Base-by-base conservation (phyloP, 2,888 invertebrate genomes). In the Plebejus argus region DNA sequence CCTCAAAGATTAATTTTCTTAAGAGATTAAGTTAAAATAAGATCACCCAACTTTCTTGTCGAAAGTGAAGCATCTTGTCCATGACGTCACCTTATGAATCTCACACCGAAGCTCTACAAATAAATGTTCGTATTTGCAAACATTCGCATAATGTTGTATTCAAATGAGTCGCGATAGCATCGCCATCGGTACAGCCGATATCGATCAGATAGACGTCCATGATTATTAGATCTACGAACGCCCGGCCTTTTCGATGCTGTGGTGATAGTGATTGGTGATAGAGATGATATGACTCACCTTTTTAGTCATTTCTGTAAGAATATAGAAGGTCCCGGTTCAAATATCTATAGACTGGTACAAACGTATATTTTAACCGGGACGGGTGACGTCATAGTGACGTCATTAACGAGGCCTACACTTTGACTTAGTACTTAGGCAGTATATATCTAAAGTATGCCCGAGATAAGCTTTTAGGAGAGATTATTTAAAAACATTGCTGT, bases 151-250 rank as follows among this genome's bases (percentile, higher is more conserved):
- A 61, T 61, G 61, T 23, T 61, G 23, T 12, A 61, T 61, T 61
- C 61, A 23, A 61, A 61, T 61, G 23, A 61, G 23, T 23, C 10
- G 61, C 20, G 61, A 61, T 61, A 61, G 23, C 20, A 61, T 61
- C 61, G 61, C 61, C 61, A 23, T 61, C 61, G 23, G 58, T 58
- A 58, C 61, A 20, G 61, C 23, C 15, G 66, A 66, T 66, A 66
- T 66, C 20, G 66, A 66, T 66, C 66, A 66, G 66, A 66, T 66
- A 12, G 18, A 15, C 28, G 28, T 15, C 23, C 45, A 74, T 74
- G 74, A 74, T 72, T 74, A 74, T 74, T 74, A 53, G 53, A 74
- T 28, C 45, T 74, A 28, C 28, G 28, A 74, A 49, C 28, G 74
- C 49, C 28, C 74, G 28, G 45, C 72, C 72, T 72, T 74, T 53